phyloP scores from a whole-genome alignment of 2,888 invertebrate species.

The Thelaira solivaga region DNA sequence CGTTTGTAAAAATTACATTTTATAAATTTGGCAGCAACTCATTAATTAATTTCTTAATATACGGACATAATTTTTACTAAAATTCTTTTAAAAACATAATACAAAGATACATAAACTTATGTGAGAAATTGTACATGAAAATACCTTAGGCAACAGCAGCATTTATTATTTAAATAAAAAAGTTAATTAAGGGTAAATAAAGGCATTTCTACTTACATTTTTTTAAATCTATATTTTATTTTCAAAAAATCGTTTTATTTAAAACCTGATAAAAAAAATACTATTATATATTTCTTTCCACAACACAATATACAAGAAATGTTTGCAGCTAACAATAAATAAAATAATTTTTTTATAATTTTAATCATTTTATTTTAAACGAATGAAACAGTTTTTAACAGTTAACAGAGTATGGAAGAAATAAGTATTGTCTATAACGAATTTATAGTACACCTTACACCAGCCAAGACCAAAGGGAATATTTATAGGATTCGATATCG shows the following conservation, averaged over 20 bases:
- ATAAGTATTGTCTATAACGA: background rate
- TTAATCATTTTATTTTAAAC: conserved; percentile 5
- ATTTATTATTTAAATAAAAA: conserved; percentile 17
- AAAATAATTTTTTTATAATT: background rate
- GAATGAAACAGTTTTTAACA: background rate
- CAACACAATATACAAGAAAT: conserved; percentile 20
- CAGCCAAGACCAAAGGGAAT: background rate
- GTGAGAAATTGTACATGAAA: background rate
- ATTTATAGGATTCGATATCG: too few relatives aligned
- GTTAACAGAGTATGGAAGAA: background rate
- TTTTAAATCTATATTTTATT: conserved; percentile 51
- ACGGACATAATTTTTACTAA: too few relatives aligned
- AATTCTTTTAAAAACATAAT: too few relatives aligned
- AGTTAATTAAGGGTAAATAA: background rate
- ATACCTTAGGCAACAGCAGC: background rate
- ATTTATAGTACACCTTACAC: conserved; percentile 23
- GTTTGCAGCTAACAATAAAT: conserved; percentile 35
- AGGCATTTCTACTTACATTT: conserved; percentile 31
- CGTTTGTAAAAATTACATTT: too few relatives aligned
- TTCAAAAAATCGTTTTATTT: conserved; percentile 43
- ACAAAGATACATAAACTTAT: background rate
- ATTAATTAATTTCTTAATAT: too few relatives aligned
- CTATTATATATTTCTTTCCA: conserved; percentile 41
- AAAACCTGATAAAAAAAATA: conserved; percentile 14
- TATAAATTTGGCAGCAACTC: too few relatives aligned